Percentiles rank a stretch among this genome's conserved stretches.
These are phyloP conservation scores for Pantherophis alleghaniensis DNA, from an alignment of 2,797 vertebrate genomes.

Conservation along the genomic window DNA sequence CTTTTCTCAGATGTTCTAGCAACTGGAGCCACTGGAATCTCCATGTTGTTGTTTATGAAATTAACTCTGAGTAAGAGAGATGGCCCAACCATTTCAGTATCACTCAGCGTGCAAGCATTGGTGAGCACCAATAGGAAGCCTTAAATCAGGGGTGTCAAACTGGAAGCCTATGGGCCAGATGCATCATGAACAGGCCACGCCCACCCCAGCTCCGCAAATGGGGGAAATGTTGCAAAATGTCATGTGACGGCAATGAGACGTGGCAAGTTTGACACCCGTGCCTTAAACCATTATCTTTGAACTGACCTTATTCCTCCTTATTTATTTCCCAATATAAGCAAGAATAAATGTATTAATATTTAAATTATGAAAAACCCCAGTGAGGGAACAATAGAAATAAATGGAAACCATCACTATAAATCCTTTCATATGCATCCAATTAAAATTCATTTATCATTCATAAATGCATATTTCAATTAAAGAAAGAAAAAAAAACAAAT, in stretches of 20 bases:
- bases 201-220: too few species aligned
- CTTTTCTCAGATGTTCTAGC: not conserved
- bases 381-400: not conserved
- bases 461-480: not conserved
- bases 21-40: not conserved
- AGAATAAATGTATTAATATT: not conserved
- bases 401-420: not conserved
- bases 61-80: not conserved
- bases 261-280: too few species aligned
- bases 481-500: not conserved
- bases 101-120: not conserved
- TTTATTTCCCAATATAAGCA: not conserved
- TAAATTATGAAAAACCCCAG: not conserved
- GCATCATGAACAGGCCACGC: too few species aligned
- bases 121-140: not conserved
- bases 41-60: not conserved
- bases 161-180: too few species aligned
- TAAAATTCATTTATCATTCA: not conserved
- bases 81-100: not conserved
- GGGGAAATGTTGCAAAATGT: too few species aligned
- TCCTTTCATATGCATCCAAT: not conserved
- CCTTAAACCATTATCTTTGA: not conserved
- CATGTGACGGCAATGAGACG: too few species aligned
- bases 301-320: not conserved
- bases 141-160: not conserved